A percentile compares a stretch with the other conserved stretches of the same genome.
Evolutionary conservation across 1,140 invertebrate species (phyloP).

Genomic region (Propsilocerus akamusi): DNA sequence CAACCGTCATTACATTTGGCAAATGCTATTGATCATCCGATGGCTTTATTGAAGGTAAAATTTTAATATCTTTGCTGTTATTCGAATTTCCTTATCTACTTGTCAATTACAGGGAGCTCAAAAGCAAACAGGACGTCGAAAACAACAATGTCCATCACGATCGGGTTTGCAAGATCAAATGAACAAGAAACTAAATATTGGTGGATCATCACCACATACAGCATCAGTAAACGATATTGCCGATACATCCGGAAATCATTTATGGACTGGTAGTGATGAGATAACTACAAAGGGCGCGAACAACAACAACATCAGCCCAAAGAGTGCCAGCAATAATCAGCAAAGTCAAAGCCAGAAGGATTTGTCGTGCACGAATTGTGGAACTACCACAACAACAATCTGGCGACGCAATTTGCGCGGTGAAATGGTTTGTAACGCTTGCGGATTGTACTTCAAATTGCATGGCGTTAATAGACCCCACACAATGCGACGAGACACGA

Average conservation of each 20-base stretch:
- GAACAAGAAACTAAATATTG: background rate
- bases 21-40: constrained; percentile 14
- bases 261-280: background rate
- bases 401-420: constrained; percentile 76
- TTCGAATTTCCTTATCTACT: constrained; percentile 2
- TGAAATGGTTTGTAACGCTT: constrained; percentile 90
- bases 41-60: constrained; percentile 20
- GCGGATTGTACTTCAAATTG: constrained; percentile 83
- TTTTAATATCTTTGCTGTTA: background rate
- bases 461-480: constrained; percentile 79
- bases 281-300: constrained; percentile 1
- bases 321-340: background rate
- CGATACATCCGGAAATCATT: background rate
- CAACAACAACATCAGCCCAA: background rate
- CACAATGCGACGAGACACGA: constrained; percentile 91
- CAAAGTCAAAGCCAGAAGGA: constrained; percentile 32
- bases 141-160: constrained; percentile 21
- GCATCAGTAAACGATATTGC: background rate
- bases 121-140: constrained; percentile 19
- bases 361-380: constrained; percentile 62
- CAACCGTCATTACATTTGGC: constrained; percentile 18
- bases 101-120: constrained; percentile 4
- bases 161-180: background rate
- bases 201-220: background rate
- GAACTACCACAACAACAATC: constrained; percentile 78